A percentile compares a stretch with the other conserved stretches of the same genome.
Conservation (phyloP, 2,797 vertebrate genomes). For the Anguilla marmorata region DNA sequence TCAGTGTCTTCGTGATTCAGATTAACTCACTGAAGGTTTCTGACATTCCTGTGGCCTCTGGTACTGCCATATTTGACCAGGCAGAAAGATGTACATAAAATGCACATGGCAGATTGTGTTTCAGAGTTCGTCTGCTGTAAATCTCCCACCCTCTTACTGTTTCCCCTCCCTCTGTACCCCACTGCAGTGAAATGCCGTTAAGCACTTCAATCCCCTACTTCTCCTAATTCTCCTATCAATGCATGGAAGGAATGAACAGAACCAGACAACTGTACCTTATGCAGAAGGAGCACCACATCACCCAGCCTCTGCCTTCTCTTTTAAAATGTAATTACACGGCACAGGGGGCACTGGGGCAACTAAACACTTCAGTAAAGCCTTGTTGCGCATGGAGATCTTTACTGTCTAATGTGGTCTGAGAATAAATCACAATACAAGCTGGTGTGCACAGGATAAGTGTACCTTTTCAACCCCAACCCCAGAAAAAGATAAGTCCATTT, state of each 20-base stretch:
- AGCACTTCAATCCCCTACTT: constrained; percentile 30
- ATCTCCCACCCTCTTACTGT: background rate
- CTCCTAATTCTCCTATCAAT: constrained; percentile 29
- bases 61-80: background rate
- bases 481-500: constrained; percentile 55
- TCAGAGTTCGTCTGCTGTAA: constrained; percentile 4
- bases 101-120: background rate
- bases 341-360: constrained; percentile 28
- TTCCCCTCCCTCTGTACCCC: constrained; percentile 5
- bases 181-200: constrained; percentile 15
- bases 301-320: constrained; percentile 19
- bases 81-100: background rate
- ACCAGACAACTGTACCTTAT: background rate
- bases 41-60: background rate
- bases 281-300: background rate
- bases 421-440: constrained; percentile 32
- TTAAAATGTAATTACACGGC: constrained; percentile 37
- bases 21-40: background rate
- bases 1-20: background rate
- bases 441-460: constrained; percentile 38
- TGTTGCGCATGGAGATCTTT: constrained; percentile 37
- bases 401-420: constrained; percentile 44
- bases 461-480: constrained; percentile 37
- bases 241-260: constrained; percentile 12
- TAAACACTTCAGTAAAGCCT: constrained; percentile 19